A percentile compares a stretch with the other conserved stretches of the same genome.
Evolutionary conservation across 2,113 vertebrate species (phyloP).

Genomic region (Sceloporus tristichus): DNA sequence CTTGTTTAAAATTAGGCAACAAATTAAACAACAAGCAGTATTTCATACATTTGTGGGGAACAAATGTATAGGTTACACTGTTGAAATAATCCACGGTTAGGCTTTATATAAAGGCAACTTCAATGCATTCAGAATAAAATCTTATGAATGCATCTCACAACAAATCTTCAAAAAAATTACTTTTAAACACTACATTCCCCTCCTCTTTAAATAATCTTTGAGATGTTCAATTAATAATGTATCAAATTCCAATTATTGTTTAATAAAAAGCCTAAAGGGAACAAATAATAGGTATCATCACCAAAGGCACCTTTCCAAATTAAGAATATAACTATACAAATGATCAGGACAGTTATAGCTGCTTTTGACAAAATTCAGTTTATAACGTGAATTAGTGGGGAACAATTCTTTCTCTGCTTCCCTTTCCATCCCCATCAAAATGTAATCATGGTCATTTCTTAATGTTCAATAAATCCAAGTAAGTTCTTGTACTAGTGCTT

Average conservation of each 20-base stretch:
- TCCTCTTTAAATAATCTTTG: constrained; percentile 82
- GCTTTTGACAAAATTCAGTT: constrained; percentile 62
- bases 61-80: constrained; percentile 72
- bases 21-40: constrained; percentile 69
- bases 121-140: constrained; percentile 30
- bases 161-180: constrained; percentile 65
- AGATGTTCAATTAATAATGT: constrained; percentile 84
- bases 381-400: constrained; percentile 33
- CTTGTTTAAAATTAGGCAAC: constrained; percentile 67
- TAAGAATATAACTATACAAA: constrained; percentile 77
- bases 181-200: constrained; percentile 74
- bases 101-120: constrained; percentile 47
- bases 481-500: constrained; percentile 31
- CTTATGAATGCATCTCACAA: constrained; percentile 50
- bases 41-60: constrained; percentile 72
- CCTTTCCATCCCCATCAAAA: background rate
- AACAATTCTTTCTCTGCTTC: background rate
- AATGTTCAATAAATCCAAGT: constrained; percentile 21
- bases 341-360: constrained; percentile 75
- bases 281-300: constrained; percentile 86
- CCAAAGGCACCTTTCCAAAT: constrained; percentile 81
- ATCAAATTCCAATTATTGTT: constrained; percentile 85
- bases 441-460: constrained; percentile 40
- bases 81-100: constrained; percentile 65
- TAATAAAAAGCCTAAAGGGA: constrained; percentile 85